Conservation (phyloP, 2,888 invertebrate species). For the Eretmocerus hayati region DNA sequence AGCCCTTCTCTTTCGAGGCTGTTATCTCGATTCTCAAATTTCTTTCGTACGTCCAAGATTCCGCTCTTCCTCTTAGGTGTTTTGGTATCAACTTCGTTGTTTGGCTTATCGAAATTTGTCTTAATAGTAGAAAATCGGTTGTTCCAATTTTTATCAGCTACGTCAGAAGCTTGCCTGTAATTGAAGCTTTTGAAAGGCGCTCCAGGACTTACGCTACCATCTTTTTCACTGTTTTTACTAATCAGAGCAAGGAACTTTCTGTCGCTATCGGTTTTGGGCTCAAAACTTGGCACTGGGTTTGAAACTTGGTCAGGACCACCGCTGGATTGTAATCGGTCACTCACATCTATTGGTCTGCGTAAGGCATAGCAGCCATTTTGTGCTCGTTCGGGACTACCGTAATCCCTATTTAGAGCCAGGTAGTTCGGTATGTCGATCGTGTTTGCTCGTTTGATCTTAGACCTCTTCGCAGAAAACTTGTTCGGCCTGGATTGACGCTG, state of each 20-base stretch:
- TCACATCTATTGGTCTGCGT: slow-evolving; percentile 55
- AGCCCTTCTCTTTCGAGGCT: not conserved
- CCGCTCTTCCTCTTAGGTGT: not conserved
- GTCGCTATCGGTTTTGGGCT: slow-evolving; percentile 79
- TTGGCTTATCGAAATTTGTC: slow-evolving; percentile 64
- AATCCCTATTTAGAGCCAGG: slow-evolving; percentile 30
- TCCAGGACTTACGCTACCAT: slow-evolving; percentile 3
- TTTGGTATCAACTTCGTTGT: not conserved
- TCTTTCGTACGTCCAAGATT: slow-evolving; percentile 3
- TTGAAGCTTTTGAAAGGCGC: slow-evolving; percentile 36
- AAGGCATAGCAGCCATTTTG: slow-evolving; percentile 47
- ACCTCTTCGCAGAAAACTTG: slow-evolving; percentile 58
- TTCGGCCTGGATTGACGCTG: slow-evolving; percentile 26
- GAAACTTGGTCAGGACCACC: slow-evolving; percentile 50
- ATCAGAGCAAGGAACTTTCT: slow-evolving; percentile 77
- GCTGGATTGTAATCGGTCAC: slow-evolving; percentile 45
- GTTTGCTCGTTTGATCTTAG: slow-evolving; percentile 79
- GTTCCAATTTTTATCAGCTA: slow-evolving; percentile 62
- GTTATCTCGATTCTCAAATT: slow-evolving; percentile 4
- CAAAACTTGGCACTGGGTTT: slow-evolving; percentile 58
- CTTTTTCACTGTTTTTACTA: slow-evolving; percentile 53
- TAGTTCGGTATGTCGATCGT: slow-evolving; percentile 79
- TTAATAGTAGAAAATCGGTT: slow-evolving; percentile 78
- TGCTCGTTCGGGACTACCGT: slow-evolving; percentile 28
- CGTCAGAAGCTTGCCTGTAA: slow-evolving; percentile 28